These are phyloP conservation scores for Lepidostoma basale DNA, from an alignment of 1,140 invertebrate species.

Conservation along the genomic window DNA sequence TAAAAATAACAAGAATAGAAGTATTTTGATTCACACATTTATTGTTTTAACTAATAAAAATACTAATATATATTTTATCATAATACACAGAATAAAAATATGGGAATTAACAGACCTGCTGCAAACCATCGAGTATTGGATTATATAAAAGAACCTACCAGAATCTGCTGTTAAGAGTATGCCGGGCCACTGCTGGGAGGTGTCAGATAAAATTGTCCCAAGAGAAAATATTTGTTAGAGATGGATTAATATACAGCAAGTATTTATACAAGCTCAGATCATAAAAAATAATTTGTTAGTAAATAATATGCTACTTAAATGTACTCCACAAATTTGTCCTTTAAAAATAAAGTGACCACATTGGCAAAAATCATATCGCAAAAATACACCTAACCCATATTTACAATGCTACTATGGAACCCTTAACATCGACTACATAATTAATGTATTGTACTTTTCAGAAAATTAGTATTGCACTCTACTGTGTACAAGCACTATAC, in stretches of 20 bases:
- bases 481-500: conserved; percentile 16
- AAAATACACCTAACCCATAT: conserved; percentile 32
- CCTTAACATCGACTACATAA: conserved; percentile 21
- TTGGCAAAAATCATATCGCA: conserved; percentile 19
- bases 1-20: no score
- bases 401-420: conserved; percentile 28
- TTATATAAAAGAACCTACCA: conserved; percentile 16
- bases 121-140: conserved; percentile 34
- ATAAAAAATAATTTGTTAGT: conserved; percentile 23
- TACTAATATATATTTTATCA: conserved; percentile 41
- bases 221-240: not conserved
- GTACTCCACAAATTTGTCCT: not conserved
- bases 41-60: conserved; percentile 45
- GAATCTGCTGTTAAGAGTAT: not conserved
- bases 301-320: conserved; percentile 14
- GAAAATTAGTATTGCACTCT: conserved; percentile 42
- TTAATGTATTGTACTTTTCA: conserved; percentile 38
- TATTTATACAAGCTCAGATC: conserved; percentile 4
- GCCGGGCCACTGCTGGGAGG: not conserved
- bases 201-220: not conserved
- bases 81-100: conserved; percentile 43
- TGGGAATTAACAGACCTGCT: conserved; percentile 43
- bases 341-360: conserved; percentile 4
- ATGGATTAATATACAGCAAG: conserved; percentile 11
- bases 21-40: conserved; percentile 43